Percentiles rank a stretch among this genome's conserved stretches.
phyloP scores from a whole-genome alignment of 2,888 invertebrate genomes.

The Gastrophysa polygoni region DNA sequence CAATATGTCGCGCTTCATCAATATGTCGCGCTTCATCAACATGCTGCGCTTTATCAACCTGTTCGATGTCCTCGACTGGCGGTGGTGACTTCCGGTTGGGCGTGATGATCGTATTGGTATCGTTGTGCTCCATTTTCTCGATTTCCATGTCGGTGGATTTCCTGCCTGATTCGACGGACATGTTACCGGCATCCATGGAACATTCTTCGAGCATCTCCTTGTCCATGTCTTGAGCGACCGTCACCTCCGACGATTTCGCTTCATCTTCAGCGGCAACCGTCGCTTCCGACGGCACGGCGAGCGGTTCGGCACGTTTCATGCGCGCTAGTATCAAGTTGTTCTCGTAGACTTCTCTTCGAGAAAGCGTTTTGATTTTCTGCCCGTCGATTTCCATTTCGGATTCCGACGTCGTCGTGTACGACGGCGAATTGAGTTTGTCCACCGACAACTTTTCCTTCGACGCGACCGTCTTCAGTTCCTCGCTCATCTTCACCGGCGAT shows the following conservation, averaged over 20 bases:
- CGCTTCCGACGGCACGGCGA: slow-evolving; percentile 1
- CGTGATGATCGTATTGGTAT: slow-evolving; percentile 28
- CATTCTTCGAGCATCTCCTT: slow-evolving; percentile 13
- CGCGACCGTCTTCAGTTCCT: slow-evolving; percentile 19
- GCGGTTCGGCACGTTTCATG: slow-evolving; percentile 31
- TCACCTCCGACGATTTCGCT: not conserved
- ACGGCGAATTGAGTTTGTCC: slow-evolving; percentile 43
- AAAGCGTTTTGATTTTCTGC: slow-evolving; percentile 58
- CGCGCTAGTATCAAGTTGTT: slow-evolving; percentile 33
- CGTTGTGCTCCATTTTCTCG: slow-evolving; percentile 44
- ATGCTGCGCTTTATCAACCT: too few species aligned
- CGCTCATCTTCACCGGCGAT: slow-evolving; percentile 27
- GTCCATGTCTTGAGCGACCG: not conserved
- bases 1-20: too few species aligned
- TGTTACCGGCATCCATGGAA: slow-evolving; percentile 27
- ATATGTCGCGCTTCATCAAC: too few species aligned
- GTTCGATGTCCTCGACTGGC: not conserved
- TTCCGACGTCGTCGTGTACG: slow-evolving; percentile 55
- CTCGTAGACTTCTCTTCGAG: slow-evolving; percentile 55
- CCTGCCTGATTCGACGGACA: slow-evolving; percentile 36
- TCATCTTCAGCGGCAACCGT: slow-evolving; percentile 2
- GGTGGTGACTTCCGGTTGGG: slow-evolving; percentile 4
- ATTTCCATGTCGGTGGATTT: slow-evolving; percentile 49
- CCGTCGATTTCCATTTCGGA: slow-evolving; percentile 59
- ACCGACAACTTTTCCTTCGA: slow-evolving; percentile 30